phyloP scores from a whole-genome alignment of 2,888 invertebrate genomes.

The Phyllotreta cruciferae region DNA sequence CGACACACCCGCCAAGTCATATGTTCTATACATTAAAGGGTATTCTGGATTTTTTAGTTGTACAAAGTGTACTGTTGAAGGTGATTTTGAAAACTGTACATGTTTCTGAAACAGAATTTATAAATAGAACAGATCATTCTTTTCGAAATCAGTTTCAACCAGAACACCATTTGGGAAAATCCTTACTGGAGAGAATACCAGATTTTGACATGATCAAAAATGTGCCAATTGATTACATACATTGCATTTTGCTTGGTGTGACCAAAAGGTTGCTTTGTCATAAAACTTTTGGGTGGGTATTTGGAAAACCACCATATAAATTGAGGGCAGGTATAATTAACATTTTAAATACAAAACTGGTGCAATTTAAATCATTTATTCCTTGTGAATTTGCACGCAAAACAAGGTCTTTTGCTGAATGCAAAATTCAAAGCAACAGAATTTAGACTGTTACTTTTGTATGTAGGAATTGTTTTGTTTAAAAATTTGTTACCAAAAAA shows the following conservation, averaged over 20 bases:
- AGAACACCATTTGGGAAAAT: constrained; percentile 27
- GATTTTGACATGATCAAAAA: constrained; percentile 23
- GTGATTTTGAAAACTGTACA: constrained; percentile 24
- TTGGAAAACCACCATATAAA: constrained; percentile 33
- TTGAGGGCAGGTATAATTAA: constrained; percentile 22
- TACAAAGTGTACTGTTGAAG: constrained; percentile 27
- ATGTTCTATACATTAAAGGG: constrained; percentile 23
- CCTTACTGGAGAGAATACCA: constrained; percentile 23
- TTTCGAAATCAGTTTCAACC: constrained; percentile 25
- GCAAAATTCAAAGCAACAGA: constrained; percentile 37
- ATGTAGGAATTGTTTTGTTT: constrained; percentile 32
- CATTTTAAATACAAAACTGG: constrained; percentile 12
- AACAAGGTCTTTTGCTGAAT: constrained; percentile 29
- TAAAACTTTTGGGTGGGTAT: constrained; percentile 29
- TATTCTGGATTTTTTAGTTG: constrained; percentile 29
- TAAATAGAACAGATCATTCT: constrained; percentile 21
- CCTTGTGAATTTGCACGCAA: constrained; percentile 34
- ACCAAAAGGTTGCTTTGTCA: constrained; percentile 28
- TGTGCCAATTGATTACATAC: constrained; percentile 30
- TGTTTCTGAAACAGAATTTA: constrained; percentile 25
- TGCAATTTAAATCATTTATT: constrained; percentile 29
- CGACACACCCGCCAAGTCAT: constrained; percentile 27
- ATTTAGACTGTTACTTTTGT: constrained; percentile 33
- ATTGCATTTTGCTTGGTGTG: constrained; percentile 26
- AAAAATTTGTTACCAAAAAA: constrained; percentile 20